Evolutionary conservation across 1,140 invertebrate species (phyloP).

Genomic region (Drosophila yakuba): DNA sequence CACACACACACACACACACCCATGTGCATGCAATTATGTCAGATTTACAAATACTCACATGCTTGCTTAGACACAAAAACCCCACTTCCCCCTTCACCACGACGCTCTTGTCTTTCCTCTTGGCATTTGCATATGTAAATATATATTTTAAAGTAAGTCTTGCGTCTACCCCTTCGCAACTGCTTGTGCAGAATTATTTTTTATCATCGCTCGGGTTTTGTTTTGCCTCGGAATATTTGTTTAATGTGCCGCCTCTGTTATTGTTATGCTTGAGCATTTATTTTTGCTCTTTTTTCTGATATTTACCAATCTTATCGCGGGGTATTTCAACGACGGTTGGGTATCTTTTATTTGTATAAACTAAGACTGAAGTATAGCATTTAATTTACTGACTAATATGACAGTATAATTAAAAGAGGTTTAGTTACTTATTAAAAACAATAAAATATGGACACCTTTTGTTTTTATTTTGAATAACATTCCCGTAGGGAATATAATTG

Average conservation of each 20-base stretch:
- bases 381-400: too few relatives aligned
- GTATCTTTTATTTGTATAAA: background rate
- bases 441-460: too few relatives aligned
- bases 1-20: constrained; percentile 6
- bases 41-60: constrained; percentile 64
- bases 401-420: too few relatives aligned
- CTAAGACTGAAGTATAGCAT: too few relatives aligned
- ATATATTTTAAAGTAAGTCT: constrained; percentile 55
- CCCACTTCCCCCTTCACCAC: background rate
- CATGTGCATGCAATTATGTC: constrained; percentile 56
- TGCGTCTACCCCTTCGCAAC: background rate
- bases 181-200: constrained; percentile 34
- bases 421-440: too few relatives aligned
- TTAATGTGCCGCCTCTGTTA: constrained; percentile 46
- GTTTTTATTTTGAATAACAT: too few relatives aligned
- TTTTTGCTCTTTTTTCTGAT: constrained; percentile 21
- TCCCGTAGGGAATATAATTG: too few relatives aligned
- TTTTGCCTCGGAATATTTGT: constrained; percentile 38
- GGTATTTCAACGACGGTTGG: constrained; percentile 9
- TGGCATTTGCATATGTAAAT: constrained; percentile 60
- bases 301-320: constrained; percentile 16
- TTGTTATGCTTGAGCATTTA: constrained; percentile 39
- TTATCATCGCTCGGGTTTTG: constrained; percentile 27
- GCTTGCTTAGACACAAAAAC: constrained; percentile 51
- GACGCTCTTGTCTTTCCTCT: constrained; percentile 5